A percentile compares a stretch with the other conserved stretches of the same genome.
Conservation (phyloP, 1,140 invertebrate genomes). For the Lethrus apterus region DNA sequence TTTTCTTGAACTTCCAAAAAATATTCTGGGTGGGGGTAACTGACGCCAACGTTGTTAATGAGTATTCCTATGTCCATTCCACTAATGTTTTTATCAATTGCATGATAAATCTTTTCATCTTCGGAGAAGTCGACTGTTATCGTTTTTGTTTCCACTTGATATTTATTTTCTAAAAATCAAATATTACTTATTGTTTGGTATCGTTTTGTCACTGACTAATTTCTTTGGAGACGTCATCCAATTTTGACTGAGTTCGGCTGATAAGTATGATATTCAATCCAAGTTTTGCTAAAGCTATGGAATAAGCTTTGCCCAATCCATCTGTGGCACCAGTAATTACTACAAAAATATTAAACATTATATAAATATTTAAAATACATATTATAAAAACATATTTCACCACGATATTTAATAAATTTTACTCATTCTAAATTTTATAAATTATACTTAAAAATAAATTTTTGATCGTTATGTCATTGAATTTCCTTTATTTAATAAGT, state of each 20-base stretch:
- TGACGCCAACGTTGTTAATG: conserved; percentile 93
- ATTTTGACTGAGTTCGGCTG: conserved; percentile 74
- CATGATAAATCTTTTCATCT: conserved; percentile 62
- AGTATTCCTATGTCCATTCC: conserved; percentile 85
- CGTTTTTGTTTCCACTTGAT: conserved; percentile 71
- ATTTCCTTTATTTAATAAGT: too few species aligned
- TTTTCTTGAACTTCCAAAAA: conserved; percentile 63
- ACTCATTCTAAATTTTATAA: too few species aligned
- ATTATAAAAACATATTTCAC: not conserved
- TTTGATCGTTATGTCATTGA: too few species aligned
- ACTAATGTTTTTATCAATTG: conserved; percentile 64
- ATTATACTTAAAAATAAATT: too few species aligned
- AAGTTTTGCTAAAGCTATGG: conserved; percentile 67
- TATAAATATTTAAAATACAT: not conserved
- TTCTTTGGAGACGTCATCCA: conserved; percentile 72
- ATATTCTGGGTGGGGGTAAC: conserved; percentile 81
- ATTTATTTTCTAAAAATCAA: conserved; percentile 54
- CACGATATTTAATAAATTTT: not conserved
- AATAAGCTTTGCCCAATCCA: conserved; percentile 88
- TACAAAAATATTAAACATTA: conserved; percentile 43
- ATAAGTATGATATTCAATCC: conserved; percentile 85
- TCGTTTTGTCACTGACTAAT: conserved; percentile 49
- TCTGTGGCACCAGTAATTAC: conserved; percentile 88
- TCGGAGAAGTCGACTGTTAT: conserved; percentile 81
- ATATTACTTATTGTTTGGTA: conserved; percentile 4